These are phyloP conservation scores for Colletes latitarsis DNA, from an alignment of 1,140 invertebrate genomes.

Conservation along the genomic window DNA sequence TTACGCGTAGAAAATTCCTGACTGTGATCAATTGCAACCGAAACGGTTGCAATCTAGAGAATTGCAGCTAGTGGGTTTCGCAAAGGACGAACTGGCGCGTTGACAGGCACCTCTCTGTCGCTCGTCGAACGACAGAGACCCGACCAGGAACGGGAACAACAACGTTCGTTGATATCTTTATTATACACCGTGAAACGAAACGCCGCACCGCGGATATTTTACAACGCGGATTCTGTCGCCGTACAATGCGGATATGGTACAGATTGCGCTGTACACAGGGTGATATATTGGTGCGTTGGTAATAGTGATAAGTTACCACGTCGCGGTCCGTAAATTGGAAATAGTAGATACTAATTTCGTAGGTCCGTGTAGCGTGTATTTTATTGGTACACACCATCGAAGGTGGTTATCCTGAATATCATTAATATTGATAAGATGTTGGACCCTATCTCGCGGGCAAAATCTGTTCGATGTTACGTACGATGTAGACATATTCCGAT, in stretches of 20 bases:
- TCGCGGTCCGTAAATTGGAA: constrained; percentile 42
- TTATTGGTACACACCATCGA: constrained; percentile 14
- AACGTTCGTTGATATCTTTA: constrained; percentile 30
- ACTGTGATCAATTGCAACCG: constrained; percentile 52
- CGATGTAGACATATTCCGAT: not conserved
- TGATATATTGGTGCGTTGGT: constrained; percentile 34
- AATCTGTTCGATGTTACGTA: not conserved
- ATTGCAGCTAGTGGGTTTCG: constrained; percentile 34
- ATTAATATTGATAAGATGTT: constrained; percentile 21
- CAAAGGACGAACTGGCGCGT: constrained; percentile 1
- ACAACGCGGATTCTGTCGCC: constrained; percentile 34
- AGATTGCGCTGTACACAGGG: constrained; percentile 2
- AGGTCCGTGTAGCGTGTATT: constrained; percentile 16
- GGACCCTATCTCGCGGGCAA: not conserved
- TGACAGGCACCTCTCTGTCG: not conserved
- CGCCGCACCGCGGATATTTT: constrained; percentile 21
- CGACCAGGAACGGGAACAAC: not conserved
- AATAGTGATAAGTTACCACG: constrained; percentile 44
- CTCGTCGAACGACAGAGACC: not conserved
- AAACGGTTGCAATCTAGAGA: too few relatives aligned
- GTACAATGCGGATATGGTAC: constrained; percentile 35
- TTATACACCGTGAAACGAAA: constrained; percentile 16
- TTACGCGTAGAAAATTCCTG: constrained; percentile 66
- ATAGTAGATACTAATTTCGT: constrained; percentile 46
- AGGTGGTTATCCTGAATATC: constrained; percentile 29